Evolutionary conservation across 2,888 invertebrate genomes (phyloP), one percentile per base, ranked within the genome.

Genomic region (Agrypnus murinus): DNA sequence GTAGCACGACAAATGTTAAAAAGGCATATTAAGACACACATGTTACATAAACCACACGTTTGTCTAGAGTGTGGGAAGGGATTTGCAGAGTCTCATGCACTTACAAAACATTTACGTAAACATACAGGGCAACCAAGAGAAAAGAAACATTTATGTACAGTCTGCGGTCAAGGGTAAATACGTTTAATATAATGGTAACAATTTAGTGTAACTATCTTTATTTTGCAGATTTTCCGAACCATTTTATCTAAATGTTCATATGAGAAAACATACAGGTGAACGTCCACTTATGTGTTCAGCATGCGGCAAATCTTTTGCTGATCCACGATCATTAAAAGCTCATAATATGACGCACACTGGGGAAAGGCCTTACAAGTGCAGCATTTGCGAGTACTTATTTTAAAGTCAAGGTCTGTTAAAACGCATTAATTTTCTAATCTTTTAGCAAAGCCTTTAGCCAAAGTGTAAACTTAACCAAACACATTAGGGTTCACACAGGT

Each of bases 1-100:
- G 34, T 15, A 82, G 82, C 77, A n/a, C 71, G 79, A 25, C 81
- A 81, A 74, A 77, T 77, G 63, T 81, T 89, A 60, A 86, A 87
- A 2, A 86, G 90, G 0, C 90, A 90, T 81, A 82, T 89, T 6
- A 85, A 86, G 55, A 86, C 87, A 0, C 89, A 90, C 81, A 87
- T 88, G 87, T 77, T 85, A 57, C 80, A 84, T 48, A 88, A 88
- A 81, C 87, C 87, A 9, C 87, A 87, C 79, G 73, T 86, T 65
- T 90, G 90, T 77, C 85, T 82, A 32, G 73, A 78, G 36, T 90
- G 90, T 80, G 84, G 82, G 57, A 88, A 88, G 77, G 81, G 86
- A 46, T 90, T 89, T 82, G 84, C 87, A 0, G 90, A 90, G 81
- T 83, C 84, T 73, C 87, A 86, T 78, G 88, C 89, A 36, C 79